Conservation (phyloP, 2,888 invertebrate genomes). For the Mesoligia furuncula region DNA sequence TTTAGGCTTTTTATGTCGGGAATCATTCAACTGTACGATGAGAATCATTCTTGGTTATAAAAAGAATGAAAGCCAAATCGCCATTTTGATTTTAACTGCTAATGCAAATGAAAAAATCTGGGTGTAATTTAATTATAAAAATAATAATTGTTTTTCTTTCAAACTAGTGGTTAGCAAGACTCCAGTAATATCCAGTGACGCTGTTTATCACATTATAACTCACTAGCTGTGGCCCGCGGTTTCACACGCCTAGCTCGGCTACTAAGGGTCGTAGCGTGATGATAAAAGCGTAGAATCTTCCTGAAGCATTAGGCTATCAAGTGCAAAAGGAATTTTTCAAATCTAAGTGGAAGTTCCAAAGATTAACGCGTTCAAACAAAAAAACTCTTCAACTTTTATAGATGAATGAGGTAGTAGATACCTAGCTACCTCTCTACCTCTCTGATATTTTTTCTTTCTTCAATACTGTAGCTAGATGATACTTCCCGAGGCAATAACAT, state of each 20-base stretch:
- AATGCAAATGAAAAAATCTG: constrained; percentile 7
- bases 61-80: not conserved
- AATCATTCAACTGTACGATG: not conserved
- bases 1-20: not conserved
- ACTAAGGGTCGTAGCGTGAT: not conserved
- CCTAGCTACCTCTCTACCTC: not conserved
- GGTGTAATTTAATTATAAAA: not conserved
- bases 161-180: not conserved
- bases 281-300: not conserved
- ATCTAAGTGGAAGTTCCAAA: not conserved
- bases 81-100: constrained; percentile 7
- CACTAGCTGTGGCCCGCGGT: not conserved
- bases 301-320: not conserved
- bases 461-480: not conserved
- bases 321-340: not conserved
- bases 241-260: not conserved
- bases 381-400: not conserved
- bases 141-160: constrained; percentile 25
- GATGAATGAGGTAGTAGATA: not conserved
- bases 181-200: not conserved
- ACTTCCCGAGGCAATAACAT: not conserved
- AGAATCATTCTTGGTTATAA: not conserved
- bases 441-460: not conserved
- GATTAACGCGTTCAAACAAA: not conserved
- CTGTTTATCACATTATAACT: not conserved